phyloP scores from a whole-genome alignment of 2,113 vertebrate genomes.

The Aramus guarauna region DNA sequence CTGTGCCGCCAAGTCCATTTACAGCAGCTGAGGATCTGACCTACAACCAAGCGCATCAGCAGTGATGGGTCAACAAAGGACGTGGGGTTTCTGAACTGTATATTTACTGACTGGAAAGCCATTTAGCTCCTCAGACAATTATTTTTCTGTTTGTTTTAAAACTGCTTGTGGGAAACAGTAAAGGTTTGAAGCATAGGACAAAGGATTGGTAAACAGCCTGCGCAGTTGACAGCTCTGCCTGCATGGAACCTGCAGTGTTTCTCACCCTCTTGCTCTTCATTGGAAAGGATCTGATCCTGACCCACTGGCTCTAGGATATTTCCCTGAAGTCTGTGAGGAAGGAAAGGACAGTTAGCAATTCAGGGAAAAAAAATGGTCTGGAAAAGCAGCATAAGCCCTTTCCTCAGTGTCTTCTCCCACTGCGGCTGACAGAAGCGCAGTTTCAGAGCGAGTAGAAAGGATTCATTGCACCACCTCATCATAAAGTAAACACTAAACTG shows the following conservation, averaged over 20 bases:
- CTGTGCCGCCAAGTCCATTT: accelerated
- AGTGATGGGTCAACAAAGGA: background rate
- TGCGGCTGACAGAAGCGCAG: background rate
- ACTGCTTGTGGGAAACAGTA: background rate
- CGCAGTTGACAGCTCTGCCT: background rate
- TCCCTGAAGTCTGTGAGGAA: background rate
- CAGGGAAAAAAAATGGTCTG: background rate
- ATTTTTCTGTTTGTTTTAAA: background rate
- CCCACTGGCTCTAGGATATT: background rate
- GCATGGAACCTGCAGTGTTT: background rate
- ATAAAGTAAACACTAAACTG: background rate
- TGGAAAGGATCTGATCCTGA: background rate
- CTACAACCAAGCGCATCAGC: too few relatives aligned
- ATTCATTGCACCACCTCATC: background rate
- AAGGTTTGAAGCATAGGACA: background rate
- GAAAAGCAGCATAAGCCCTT: background rate
- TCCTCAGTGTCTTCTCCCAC: background rate
- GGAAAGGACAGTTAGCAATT: background rate
- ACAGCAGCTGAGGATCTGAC: background rate
- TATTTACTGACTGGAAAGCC: background rate
- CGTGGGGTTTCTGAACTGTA: background rate
- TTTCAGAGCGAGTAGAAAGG: background rate
- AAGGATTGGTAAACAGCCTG: background rate
- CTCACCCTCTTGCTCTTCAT: background rate
- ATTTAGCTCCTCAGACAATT: background rate